Percentiles rank a stretch among this genome's conserved stretches.
Evolutionary conservation across 2,797 vertebrate genomes (phyloP).

Genomic region (Alfaro cultratus): DNA sequence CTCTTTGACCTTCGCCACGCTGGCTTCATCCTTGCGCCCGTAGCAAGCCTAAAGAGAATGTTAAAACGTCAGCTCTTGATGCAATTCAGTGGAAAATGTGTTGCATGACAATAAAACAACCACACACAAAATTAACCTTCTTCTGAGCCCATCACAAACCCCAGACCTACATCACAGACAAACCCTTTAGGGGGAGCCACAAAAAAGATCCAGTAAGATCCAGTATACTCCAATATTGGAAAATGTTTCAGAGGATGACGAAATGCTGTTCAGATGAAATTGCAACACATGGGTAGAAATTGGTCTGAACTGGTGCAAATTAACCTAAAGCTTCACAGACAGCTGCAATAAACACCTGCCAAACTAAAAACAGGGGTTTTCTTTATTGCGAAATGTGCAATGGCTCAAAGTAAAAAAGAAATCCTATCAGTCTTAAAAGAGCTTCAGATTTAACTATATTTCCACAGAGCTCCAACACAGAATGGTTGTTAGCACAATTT

Average conservation of each 20-base stretch:
- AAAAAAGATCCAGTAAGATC: not conserved
- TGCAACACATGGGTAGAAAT: not conserved
- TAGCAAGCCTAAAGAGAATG: constrained; percentile 86
- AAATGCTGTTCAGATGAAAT: not conserved
- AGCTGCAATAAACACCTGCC: not conserved
- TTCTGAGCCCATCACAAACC: not conserved
- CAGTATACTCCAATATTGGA: not conserved
- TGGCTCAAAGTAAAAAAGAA: not conserved
- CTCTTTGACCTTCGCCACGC: constrained; percentile 87
- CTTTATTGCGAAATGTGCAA: not conserved
- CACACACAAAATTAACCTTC: not conserved
- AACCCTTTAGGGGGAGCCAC: not conserved
- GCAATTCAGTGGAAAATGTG: not conserved
- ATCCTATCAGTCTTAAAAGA: not conserved
- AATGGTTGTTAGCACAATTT: not conserved
- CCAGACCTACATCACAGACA: not conserved
- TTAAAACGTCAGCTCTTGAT: not conserved
- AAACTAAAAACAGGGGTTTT: not conserved
- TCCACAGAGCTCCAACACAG: not conserved
- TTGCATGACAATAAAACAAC: not conserved
- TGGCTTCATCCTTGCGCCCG: constrained; percentile 82
- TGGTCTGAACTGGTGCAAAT: not conserved
- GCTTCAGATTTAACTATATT: not conserved
- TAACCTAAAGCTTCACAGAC: not conserved
- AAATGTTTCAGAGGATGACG: not conserved